Evolutionary conservation across 1,140 invertebrate species (phyloP).

Genomic region (Dysdera silvatica): DNA sequence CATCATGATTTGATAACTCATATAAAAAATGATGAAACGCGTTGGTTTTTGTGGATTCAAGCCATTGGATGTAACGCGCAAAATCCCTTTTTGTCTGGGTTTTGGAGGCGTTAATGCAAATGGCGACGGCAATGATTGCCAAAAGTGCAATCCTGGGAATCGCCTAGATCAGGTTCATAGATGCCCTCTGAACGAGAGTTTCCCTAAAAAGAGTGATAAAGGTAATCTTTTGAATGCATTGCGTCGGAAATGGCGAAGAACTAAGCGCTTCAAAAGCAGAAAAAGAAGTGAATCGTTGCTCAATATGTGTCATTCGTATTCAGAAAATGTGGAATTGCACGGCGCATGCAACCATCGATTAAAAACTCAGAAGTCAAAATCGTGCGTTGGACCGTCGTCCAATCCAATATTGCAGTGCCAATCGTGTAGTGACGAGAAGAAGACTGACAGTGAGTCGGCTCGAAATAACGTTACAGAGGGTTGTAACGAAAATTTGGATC

Average conservation of each 20-base stretch:
- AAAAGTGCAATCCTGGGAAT: not conserved
- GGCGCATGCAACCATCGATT: conserved; percentile 4
- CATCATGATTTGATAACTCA: not conserved
- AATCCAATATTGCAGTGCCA: conserved; percentile 15
- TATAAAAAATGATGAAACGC: conserved; percentile 21
- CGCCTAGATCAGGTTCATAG: not conserved
- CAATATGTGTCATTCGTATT: conserved; percentile 13
- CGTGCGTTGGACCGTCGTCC: conserved; percentile 6
- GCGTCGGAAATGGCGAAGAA: conserved; percentile 7
- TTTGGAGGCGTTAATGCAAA: conserved; percentile 29
- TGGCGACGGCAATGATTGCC: conserved; percentile 10
- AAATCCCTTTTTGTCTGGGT: conserved; percentile 23
- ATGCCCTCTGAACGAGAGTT: not conserved
- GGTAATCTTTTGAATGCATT: conserved; percentile 8
- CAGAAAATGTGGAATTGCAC: conserved; percentile 18
- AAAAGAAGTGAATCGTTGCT: conserved; percentile 4
- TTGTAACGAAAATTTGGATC: not conserved
- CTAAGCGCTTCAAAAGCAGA: conserved; percentile 10
- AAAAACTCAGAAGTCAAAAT: conserved; percentile 3
- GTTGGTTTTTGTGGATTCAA: conserved; percentile 22
- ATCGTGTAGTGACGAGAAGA: too few species aligned
- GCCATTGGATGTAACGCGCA: conserved; percentile 15
- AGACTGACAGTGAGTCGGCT: too few species aligned
- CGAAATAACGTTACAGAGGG: too few species aligned
- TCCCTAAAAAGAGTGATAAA: not conserved